Evolutionary conservation across 2,888 invertebrate genomes (phyloP).

Genomic region (Dusona sp.): DNA sequence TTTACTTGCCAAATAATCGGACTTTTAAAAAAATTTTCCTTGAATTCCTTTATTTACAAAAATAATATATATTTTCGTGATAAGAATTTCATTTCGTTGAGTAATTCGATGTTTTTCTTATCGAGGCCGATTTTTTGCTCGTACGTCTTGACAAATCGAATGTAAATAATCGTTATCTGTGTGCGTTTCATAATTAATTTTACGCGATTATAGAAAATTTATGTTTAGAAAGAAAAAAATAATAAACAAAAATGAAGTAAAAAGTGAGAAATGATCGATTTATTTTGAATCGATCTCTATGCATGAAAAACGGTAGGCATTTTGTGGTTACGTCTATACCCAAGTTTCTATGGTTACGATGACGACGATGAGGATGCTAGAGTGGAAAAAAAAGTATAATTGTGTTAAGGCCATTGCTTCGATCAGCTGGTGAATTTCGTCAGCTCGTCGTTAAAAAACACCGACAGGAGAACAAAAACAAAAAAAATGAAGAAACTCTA

Average conservation of each 20-base stretch:
- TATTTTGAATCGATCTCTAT: constrained; percentile 27
- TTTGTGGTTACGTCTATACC: neutral
- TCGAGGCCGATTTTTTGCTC: neutral
- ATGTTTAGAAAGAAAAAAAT: neutral
- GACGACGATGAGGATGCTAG: constrained; percentile 19
- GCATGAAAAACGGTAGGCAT: neutral
- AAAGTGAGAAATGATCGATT: neutral
- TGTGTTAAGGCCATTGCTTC: constrained; percentile 37
- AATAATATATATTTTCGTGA: too few relatives aligned
- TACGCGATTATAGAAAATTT: too few relatives aligned
- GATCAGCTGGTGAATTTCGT: constrained; percentile 56
- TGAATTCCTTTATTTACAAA: too few relatives aligned
- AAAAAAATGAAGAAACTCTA: neutral
- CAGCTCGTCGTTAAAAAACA: constrained; percentile 31
- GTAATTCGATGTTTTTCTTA: too few relatives aligned
- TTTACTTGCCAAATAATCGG: too few relatives aligned
- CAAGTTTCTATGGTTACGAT: constrained; percentile 3
- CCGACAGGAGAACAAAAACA: neutral
- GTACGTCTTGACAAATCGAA: neutral
- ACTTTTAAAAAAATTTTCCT: too few relatives aligned
- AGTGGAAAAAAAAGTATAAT: constrained; percentile 34
- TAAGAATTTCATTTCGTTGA: too few relatives aligned
- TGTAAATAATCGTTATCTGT: neutral
- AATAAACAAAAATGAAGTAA: too few relatives aligned
- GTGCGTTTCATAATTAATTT: neutral